A percentile compares a stretch with the other conserved stretches of the same genome.
These are phyloP conservation scores for Vicugna pacos DNA, from an alignment of 2,113 vertebrate genomes.

Conservation along the genomic window DNA sequence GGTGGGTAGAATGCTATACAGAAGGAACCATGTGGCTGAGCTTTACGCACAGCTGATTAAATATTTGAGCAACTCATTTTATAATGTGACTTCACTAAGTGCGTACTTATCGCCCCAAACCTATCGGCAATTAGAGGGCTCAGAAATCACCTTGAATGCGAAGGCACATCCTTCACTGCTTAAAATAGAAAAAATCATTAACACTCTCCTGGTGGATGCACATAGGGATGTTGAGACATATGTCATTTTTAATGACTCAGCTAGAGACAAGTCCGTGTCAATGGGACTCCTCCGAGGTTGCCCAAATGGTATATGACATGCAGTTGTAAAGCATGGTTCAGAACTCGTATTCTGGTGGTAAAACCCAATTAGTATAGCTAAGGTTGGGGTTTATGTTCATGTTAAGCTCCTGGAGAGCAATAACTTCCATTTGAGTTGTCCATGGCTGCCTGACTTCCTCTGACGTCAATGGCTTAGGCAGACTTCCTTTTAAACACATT, in stretches of 20 bases:
- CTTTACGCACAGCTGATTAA: constrained; percentile 83
- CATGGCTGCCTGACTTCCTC: constrained; percentile 61
- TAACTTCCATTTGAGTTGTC: constrained; percentile 55
- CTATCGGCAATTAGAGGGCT: constrained; percentile 63
- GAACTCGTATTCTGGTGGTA: not conserved
- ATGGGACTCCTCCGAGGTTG: not conserved
- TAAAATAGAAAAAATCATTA: constrained; percentile 84
- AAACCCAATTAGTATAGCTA: not conserved
- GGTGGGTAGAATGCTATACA: constrained; percentile 43
- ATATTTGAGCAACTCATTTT: constrained; percentile 88
- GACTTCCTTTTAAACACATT: constrained; percentile 62
- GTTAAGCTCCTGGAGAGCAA: constrained; percentile 46
- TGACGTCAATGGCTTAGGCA: constrained; percentile 72
- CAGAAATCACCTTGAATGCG: constrained; percentile 80
- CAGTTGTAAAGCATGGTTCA: constrained; percentile 19
- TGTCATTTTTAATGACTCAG: constrained; percentile 56
- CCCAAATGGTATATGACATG: not conserved
- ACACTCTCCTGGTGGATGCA: not conserved
- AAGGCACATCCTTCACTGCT: constrained; percentile 71
- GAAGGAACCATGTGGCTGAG: constrained; percentile 55
- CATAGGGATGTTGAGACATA: constrained; percentile 36
- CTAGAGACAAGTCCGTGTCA: not conserved
- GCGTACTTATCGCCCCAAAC: constrained; percentile 51
- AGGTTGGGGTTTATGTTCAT: constrained; percentile 18
- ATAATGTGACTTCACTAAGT: constrained; percentile 78